Percentiles rank a stretch among this genome's conserved stretches.
phyloP scores from a whole-genome alignment of 2,113 vertebrate genomes.

The Calypte anna region DNA sequence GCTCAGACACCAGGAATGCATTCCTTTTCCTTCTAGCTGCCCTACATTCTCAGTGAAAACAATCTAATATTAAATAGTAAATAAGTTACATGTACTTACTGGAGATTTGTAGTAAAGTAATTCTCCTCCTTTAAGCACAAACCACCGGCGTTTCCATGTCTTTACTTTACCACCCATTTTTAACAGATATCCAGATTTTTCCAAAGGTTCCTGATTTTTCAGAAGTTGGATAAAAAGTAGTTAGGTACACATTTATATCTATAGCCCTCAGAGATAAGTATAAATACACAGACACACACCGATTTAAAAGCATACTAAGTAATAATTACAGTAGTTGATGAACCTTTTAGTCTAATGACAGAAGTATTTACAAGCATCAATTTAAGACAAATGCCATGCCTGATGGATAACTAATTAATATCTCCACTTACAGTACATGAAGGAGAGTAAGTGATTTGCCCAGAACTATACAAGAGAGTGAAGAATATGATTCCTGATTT shows the following conservation, averaged over 20 bases:
- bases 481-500: conserved; percentile 1
- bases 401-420: background rate
- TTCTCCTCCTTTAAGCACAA: conserved; percentile 97
- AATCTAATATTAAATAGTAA: background rate
- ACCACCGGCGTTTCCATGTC: conserved; percentile 97
- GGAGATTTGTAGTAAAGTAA: conserved; percentile 97
- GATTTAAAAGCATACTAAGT: background rate
- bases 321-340: background rate
- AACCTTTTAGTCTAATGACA: background rate
- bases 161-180: conserved; percentile 98
- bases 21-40: background rate
- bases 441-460: background rate
- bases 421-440: background rate
- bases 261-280: background rate
- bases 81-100: conserved; percentile 76
- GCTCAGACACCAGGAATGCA: background rate
- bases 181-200: conserved; percentile 96
- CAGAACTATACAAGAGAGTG: background rate
- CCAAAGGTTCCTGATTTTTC: conserved; percentile 88
- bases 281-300: background rate
- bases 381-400: background rate
- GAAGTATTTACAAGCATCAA: background rate
- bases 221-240: background rate
- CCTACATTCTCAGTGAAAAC: background rate
- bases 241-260: background rate